Conservation (phyloP, 2,888 invertebrate genomes). For the Phaonia tiefii region DNA sequence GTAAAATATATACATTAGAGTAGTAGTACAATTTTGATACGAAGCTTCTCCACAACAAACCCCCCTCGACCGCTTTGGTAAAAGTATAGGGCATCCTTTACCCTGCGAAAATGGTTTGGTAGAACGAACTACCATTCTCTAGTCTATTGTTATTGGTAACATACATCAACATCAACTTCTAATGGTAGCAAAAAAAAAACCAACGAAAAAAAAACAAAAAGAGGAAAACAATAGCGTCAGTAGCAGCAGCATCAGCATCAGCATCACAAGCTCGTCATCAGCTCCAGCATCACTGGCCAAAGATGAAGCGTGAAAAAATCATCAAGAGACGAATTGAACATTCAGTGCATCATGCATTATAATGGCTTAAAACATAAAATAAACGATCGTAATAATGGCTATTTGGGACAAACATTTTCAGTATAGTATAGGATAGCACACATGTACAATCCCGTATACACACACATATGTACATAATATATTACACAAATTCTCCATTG, state of each 20-base stretch:
- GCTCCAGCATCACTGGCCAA: neutral
- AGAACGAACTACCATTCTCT: conserved; percentile 35
- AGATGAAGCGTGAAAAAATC: conserved; percentile 21
- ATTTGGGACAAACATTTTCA: conserved; percentile 56
- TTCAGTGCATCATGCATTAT: conserved; percentile 62
- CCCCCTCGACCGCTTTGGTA: neutral
- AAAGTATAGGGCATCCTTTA: neutral
- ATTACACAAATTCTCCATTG: no score
- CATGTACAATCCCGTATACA: no score
- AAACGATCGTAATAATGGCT: conserved; percentile 63
- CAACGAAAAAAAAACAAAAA: neutral
- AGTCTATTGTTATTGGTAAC: conserved; percentile 50
- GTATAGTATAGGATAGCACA: no score
- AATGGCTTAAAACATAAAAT: conserved; percentile 66
- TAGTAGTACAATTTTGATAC: neutral
- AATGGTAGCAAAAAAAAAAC: neutral
- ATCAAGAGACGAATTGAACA: conserved; percentile 51
- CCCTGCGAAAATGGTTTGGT: neutral
- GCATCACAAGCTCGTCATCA: neutral
- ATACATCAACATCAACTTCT: conserved; percentile 62
- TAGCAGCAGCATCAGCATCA: conserved; percentile 9
- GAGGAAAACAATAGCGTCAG: conserved; percentile 9
- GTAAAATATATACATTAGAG: conserved; percentile 39
- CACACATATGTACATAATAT: no score
- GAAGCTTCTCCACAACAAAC: no score